Percentiles rank a stretch among this genome's conserved stretches.
Conservation (phyloP, 2,888 invertebrate genomes). For the Carabus problematicus region DNA sequence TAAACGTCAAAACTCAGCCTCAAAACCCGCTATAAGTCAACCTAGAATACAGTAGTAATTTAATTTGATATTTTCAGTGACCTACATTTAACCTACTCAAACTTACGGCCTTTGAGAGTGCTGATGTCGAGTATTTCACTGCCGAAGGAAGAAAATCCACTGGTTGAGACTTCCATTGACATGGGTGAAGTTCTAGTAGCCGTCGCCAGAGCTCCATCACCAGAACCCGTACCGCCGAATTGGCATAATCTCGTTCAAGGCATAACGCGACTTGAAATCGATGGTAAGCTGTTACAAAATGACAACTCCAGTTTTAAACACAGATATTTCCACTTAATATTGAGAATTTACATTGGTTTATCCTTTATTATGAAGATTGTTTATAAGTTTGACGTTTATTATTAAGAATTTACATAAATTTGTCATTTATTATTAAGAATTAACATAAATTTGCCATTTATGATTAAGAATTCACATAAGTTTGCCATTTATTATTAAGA, state of each 20-base stretch:
- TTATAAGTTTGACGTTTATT: too few relatives aligned
- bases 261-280: constrained; percentile 57
- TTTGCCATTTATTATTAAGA: too few relatives aligned
- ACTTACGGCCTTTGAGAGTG: constrained; percentile 62
- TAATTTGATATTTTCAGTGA: constrained; percentile 56
- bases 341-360: too few relatives aligned
- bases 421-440: too few relatives aligned
- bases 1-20: too few relatives aligned
- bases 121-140: constrained; percentile 70
- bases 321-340: too few relatives aligned
- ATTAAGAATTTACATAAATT: too few relatives aligned
- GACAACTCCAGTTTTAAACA: too few relatives aligned
- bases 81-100: constrained; percentile 66
- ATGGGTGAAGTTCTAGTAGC: constrained; percentile 63
- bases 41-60: constrained; percentile 20
- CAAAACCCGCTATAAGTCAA: constrained; percentile 45
- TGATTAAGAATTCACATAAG: too few relatives aligned
- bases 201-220: constrained; percentile 59
- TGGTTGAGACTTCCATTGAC: constrained; percentile 59
- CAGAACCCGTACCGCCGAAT: constrained; percentile 59
- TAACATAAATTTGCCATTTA: too few relatives aligned
- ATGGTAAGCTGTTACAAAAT: constrained; percentile 56
- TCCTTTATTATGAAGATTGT: too few relatives aligned
- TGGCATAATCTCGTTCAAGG: constrained; percentile 57
- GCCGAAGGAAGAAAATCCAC: constrained; percentile 61